A percentile compares a stretch with the other conserved stretches of the same genome.
Conservation (phyloP, 2,113 vertebrate species). For the Clarias magur region DNA sequence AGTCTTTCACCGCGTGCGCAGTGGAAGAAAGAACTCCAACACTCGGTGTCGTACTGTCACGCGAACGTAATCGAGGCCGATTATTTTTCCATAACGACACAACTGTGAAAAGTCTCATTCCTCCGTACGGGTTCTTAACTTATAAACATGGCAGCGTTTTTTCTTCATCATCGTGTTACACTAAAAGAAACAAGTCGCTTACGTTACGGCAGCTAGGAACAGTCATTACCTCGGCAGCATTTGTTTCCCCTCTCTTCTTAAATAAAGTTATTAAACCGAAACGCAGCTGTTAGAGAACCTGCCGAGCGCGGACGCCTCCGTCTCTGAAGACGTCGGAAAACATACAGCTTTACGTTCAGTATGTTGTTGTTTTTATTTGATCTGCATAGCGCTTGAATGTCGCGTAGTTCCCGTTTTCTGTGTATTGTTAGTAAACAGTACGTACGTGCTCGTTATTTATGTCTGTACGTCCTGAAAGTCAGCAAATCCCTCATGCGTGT, state of each 20-base stretch:
- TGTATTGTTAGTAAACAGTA: too few relatives aligned
- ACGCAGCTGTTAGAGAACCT: too few relatives aligned
- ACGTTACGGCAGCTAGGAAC: neutral
- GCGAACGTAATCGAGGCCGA: too few relatives aligned
- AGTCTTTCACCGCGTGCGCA: slow-evolving; percentile 24
- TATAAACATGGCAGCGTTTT: neutral
- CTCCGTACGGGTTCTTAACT: too few relatives aligned
- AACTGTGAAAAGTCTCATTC: neutral
- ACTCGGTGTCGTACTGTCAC: too few relatives aligned
- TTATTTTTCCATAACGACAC: neutral
- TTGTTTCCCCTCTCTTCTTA: neutral
- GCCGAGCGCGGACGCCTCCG: neutral
- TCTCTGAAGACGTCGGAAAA: neutral
- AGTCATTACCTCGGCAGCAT: neutral
- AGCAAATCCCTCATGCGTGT: too few relatives aligned
- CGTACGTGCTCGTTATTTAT: too few relatives aligned
- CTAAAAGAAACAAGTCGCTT: neutral
- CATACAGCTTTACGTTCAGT: too few relatives aligned
- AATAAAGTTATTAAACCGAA: neutral
- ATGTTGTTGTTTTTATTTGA: too few relatives aligned
- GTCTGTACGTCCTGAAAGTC: too few relatives aligned
- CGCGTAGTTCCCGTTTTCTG: too few relatives aligned
- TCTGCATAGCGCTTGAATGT: too few relatives aligned
- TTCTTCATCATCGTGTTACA: neutral
- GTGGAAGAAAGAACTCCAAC: neutral